Percentiles rank a stretch among this genome's conserved stretches.
Conservation (phyloP, 2,888 invertebrate genomes). For the Rotaria socialis region DNA sequence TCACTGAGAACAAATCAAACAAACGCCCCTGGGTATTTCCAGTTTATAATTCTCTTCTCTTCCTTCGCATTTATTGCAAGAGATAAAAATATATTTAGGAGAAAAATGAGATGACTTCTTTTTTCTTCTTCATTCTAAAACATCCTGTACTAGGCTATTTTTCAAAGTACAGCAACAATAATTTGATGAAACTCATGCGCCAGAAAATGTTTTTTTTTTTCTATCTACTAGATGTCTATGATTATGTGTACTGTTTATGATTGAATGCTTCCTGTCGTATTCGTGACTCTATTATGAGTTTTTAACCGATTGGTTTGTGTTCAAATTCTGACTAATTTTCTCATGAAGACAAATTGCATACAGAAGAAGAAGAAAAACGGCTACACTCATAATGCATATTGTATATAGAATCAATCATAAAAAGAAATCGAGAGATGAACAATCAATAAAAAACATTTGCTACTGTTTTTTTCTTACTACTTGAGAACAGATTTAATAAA, state of each 20-base stretch:
- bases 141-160: not conserved
- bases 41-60: not conserved
- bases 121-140: not conserved
- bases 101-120: not conserved
- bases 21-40: not conserved
- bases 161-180: no score
- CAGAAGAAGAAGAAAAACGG: not conserved
- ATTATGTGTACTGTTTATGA: not conserved
- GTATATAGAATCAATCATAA: not conserved
- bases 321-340: not conserved
- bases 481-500: not conserved
- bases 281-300: not conserved
- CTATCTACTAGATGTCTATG: not conserved
- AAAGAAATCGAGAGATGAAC: not conserved
- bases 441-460: not conserved
- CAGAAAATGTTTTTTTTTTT: not conserved
- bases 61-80: not conserved
- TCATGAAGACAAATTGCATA: not conserved
- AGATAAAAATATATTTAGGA: not conserved
- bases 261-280: not conserved
- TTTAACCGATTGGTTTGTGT: not conserved
- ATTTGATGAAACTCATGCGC: not conserved
- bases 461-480: not conserved
- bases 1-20: not conserved
- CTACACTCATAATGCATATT: not conserved